Percentiles rank a stretch among this genome's conserved stretches.
Evolutionary conservation across 2,113 vertebrate species (phyloP).

Genomic region (Hoplias malabaricus): DNA sequence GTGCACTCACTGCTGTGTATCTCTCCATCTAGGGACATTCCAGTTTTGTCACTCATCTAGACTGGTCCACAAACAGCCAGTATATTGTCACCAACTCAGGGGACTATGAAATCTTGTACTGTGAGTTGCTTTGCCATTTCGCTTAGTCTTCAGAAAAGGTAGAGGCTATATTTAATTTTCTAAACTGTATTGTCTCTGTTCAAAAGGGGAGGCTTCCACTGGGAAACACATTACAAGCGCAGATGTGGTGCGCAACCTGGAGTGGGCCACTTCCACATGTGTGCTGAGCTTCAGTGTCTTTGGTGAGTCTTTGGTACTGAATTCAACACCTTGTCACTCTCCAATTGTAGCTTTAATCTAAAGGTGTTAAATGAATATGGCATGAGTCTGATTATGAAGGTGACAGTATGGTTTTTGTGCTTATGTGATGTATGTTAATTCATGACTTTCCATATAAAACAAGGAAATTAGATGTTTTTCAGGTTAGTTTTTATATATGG

Average conservation of each 20-base stretch:
- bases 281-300: conserved; percentile 83
- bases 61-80: conserved; percentile 84
- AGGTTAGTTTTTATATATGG: not conserved
- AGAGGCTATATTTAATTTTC: not conserved
- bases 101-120: conserved; percentile 91
- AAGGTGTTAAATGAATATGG: too few species aligned
- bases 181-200: conserved; percentile 5
- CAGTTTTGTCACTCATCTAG: conserved; percentile 88
- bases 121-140: conserved; percentile 67
- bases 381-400: too few species aligned
- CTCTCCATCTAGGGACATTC: conserved; percentile 80
- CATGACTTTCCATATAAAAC: too few species aligned
- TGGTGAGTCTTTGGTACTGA: too few species aligned
- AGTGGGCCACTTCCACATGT: conserved; percentile 83
- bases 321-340: too few species aligned
- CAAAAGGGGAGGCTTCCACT: conserved; percentile 77
- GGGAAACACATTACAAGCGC: conserved; percentile 84
- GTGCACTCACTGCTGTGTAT: not conserved
- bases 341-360: too few species aligned
- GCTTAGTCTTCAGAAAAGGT: not conserved
- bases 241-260: conserved; percentile 78
- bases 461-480: not conserved
- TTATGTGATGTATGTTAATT: too few species aligned
- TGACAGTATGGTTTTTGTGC: too few species aligned
- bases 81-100: conserved; percentile 89